These are phyloP conservation scores for Rhopalosiphum maidis DNA, from an alignment of 1,140 invertebrate genomes.

Conservation along the genomic window DNA sequence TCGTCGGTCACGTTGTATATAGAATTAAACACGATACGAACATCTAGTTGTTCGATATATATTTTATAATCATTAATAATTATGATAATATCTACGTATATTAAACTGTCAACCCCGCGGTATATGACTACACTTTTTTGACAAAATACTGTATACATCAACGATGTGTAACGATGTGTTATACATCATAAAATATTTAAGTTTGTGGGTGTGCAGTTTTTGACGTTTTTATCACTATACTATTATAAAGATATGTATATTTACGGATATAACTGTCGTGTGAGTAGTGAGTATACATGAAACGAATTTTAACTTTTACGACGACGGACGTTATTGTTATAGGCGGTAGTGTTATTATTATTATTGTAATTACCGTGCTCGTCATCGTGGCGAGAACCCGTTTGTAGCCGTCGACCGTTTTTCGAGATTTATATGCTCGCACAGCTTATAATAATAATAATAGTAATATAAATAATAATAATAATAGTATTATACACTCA, in stretches of 20 bases:
- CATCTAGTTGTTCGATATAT: neutral
- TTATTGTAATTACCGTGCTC: conserved; percentile 23
- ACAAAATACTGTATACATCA: neutral
- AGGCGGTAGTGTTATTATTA: conserved; percentile 4
- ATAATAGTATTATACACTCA: neutral
- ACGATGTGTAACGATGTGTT: neutral
- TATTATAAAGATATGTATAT: neutral
- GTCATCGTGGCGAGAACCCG: neutral
- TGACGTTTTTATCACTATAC: neutral
- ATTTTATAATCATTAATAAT: neutral
- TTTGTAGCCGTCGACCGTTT: neutral
- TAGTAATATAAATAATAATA: neutral
- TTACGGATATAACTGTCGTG: neutral
- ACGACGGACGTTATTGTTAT: neutral
- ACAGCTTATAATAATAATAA: neutral
- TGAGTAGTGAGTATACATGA: neutral
- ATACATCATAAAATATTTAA: neutral
- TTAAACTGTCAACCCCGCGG: neutral
- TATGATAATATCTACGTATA: too few relatives aligned
- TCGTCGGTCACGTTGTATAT: too few relatives aligned
- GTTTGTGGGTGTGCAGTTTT: neutral
- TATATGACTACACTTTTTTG: neutral
- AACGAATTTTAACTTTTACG: conserved; percentile 10
- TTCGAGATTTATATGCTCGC: neutral
- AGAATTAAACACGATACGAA: too few relatives aligned